Conservation (phyloP, 92 coral and sea anemone genomes). For the Epizoanthus rinbou region DNA sequence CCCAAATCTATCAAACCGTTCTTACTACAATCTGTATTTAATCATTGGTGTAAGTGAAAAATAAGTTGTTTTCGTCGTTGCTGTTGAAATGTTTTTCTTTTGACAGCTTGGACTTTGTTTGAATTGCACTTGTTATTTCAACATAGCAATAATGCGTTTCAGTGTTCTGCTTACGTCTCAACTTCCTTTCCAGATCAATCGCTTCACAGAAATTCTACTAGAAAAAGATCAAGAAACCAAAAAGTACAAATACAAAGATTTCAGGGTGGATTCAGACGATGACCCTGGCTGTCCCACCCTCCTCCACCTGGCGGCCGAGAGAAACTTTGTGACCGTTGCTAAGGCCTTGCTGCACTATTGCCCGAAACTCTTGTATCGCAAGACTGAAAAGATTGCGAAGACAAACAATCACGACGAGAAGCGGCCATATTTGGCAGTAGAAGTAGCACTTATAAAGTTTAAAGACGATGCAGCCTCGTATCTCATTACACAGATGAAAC, state of each 20-base stretch:
- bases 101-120: not conserved
- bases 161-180: not conserved
- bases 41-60: no score
- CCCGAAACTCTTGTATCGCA: constrained; percentile 72
- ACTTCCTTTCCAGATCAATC: constrained; percentile 69
- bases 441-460: constrained; percentile 69
- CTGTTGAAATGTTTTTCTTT: no score
- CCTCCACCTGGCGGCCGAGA: constrained; percentile 90
- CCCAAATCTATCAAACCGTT: no score
- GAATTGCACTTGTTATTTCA: not conserved
- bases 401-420: constrained; percentile 44
- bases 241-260: constrained; percentile 71
- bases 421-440: constrained; percentile 76
- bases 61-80: no score
- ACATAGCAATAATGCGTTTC: not conserved
- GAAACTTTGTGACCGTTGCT: constrained; percentile 76
- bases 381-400: constrained; percentile 76
- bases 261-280: constrained; percentile 79
- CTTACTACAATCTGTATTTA: no score
- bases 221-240: constrained; percentile 58
- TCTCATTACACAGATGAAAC: constrained; percentile 89
- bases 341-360: constrained; percentile 69
- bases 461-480: constrained; percentile 87
- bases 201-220: constrained; percentile 85
- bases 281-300: constrained; percentile 75